Percentiles rank a stretch among this genome's conserved stretches.
Conservation (phyloP, 2,797 vertebrate species). For the Xiphophorus birchmanni region DNA sequence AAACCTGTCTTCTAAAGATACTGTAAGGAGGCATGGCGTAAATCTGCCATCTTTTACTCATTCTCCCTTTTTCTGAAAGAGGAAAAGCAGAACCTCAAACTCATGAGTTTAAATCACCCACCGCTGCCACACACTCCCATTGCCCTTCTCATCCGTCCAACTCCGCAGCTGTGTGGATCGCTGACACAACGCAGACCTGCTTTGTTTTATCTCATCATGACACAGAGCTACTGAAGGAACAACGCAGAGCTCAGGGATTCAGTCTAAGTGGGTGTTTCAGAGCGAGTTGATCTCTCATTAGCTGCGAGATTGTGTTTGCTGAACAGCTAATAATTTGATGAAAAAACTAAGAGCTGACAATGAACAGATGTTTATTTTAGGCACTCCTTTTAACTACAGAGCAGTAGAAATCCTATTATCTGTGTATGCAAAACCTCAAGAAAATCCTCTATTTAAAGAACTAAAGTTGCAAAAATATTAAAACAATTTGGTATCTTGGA, state of each 20-base stretch:
- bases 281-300: constrained; percentile 51
- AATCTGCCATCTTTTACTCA: constrained; percentile 23
- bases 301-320: constrained; percentile 30
- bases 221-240: constrained; percentile 73
- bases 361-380: constrained; percentile 36
- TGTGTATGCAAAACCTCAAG: neutral
- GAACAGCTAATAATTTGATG: constrained; percentile 47
- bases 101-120: constrained; percentile 74
- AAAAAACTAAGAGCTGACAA: constrained; percentile 46
- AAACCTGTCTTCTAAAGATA: constrained; percentile 14
- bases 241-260: constrained; percentile 48
- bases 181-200: constrained; percentile 79
- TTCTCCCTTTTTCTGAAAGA: constrained; percentile 37
- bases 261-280: constrained; percentile 49
- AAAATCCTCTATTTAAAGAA: constrained; percentile 5
- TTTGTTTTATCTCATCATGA: constrained; percentile 74
- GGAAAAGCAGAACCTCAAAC: constrained; percentile 70
- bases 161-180: constrained; percentile 36
- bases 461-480: neutral
- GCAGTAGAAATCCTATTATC: neutral
- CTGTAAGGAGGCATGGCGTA: constrained; percentile 11
- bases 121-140: constrained; percentile 66
- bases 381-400: constrained; percentile 2
- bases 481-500: neutral
- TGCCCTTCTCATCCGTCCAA: constrained; percentile 60